Percentiles rank a stretch among this genome's conserved stretches.
Conservation (phyloP, 2,888 invertebrate genomes). For the Acleris emargana region DNA sequence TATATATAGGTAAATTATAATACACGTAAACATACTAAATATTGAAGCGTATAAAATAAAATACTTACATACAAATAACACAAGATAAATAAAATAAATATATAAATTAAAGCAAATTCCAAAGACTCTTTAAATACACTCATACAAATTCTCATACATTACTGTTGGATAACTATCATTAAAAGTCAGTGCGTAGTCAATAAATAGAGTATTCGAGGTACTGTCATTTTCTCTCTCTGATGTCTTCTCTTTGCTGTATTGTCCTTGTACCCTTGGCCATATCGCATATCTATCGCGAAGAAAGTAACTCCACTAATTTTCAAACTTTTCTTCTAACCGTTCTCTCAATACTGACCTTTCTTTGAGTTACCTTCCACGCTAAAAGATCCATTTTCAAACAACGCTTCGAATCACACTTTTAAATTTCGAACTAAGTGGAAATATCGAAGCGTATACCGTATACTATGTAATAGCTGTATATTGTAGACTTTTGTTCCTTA, state of each 20-base stretch:
- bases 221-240: slow-evolving; percentile 50
- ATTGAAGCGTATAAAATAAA: slow-evolving; percentile 16
- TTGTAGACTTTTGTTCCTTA: slow-evolving; percentile 43
- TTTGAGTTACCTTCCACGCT: slow-evolving; percentile 27
- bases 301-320: slow-evolving; percentile 16
- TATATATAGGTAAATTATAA: slow-evolving; percentile 12
- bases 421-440: slow-evolving; percentile 20
- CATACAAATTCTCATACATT: slow-evolving; percentile 20
- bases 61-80: slow-evolving; percentile 34
- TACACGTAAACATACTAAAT: slow-evolving; percentile 24
- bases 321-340: not conserved
- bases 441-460: slow-evolving; percentile 26
- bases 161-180: slow-evolving; percentile 38
- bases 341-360: slow-evolving; percentile 12
- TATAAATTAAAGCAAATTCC: slow-evolving; percentile 73
- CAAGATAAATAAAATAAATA: slow-evolving; percentile 38
- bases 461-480: slow-evolving; percentile 31
- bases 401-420: slow-evolving; percentile 34
- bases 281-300: slow-evolving; percentile 7
- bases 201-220: slow-evolving; percentile 66
- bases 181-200: slow-evolving; percentile 31
- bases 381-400: slow-evolving; percentile 27
- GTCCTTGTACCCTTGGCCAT: slow-evolving; percentile 29
- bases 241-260: slow-evolving; percentile 40
- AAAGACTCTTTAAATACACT: slow-evolving; percentile 62